phyloP scores from a whole-genome alignment of 2,888 invertebrate genomes.

The Thecocarcelia acutangulata region DNA sequence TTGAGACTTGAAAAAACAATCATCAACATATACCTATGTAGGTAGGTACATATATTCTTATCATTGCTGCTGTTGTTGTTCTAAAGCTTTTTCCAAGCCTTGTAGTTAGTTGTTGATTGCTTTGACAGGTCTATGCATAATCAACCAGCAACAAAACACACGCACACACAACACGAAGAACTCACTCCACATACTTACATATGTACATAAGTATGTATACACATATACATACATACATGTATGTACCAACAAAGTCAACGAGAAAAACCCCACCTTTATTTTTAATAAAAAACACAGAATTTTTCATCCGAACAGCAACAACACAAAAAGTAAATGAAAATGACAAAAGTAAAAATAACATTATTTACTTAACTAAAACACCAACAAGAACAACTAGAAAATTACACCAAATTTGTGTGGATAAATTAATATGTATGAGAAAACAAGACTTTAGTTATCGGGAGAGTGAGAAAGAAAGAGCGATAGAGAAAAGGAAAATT shows the following conservation, averaged over 20 bases:
- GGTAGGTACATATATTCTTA: no score
- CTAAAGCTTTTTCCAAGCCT: not conserved
- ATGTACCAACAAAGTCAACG: not conserved
- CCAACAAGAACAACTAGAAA: conserved; percentile 5
- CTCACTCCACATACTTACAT: no score
- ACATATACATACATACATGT: not conserved
- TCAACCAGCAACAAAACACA: conserved; percentile 11
- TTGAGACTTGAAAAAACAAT: conserved; percentile 61
- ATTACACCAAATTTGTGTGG: not conserved
- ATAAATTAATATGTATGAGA: not conserved
- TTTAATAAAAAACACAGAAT: conserved; percentile 6
- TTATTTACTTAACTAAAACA: conserved; percentile 42
- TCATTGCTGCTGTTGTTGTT: conserved; percentile 14
- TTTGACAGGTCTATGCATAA: conserved; percentile 51
- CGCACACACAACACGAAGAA: not conserved
- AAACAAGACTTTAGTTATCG: not conserved
- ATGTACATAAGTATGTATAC: no score
- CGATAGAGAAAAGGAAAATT: not conserved
- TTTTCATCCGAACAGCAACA: conserved; percentile 22
- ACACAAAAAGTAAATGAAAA: conserved; percentile 24
- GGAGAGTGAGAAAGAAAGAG: conserved; percentile 17
- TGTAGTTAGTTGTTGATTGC: conserved; percentile 53
- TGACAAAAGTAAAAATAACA: conserved; percentile 49
- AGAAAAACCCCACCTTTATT: conserved; percentile 52
- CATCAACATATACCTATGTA: conserved; percentile 63